Evolutionary conservation across 2,797 vertebrate species (phyloP).

Genomic region (Salarias fasciatus): DNA sequence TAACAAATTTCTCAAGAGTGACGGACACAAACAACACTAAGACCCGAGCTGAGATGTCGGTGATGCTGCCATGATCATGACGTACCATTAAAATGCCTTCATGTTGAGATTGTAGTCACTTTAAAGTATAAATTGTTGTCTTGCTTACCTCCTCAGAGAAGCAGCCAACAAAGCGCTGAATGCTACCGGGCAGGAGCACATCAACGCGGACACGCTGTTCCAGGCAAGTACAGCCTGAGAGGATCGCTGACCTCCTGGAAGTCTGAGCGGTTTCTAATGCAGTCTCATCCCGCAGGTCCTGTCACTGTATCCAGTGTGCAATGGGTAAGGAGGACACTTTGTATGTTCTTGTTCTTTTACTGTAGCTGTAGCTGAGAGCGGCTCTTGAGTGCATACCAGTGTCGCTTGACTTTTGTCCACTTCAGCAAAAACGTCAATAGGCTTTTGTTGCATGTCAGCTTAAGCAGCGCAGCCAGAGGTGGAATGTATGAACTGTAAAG

Average conservation of each 20-base stretch:
- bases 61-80: too few species aligned
- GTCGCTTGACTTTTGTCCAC: constrained; percentile 31
- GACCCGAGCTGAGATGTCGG: too few species aligned
- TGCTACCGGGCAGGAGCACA: constrained; percentile 86
- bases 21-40: too few species aligned
- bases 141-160: constrained; percentile 77
- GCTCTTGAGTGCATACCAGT: constrained; percentile 16
- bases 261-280: constrained; percentile 11
- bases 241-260: background rate
- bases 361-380: background rate
- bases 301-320: constrained; percentile 77
- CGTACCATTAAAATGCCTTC: too few species aligned
- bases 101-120: too few species aligned
- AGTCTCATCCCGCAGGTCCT: constrained; percentile 70
- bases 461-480: constrained; percentile 7
- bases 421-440: constrained; percentile 29
- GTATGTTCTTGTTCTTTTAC: constrained; percentile 5
- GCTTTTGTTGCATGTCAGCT: constrained; percentile 32
- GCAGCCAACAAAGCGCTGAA: constrained; percentile 89
- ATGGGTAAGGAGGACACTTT: constrained; percentile 69
- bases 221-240: constrained; percentile 77
- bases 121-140: too few species aligned
- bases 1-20: too few species aligned
- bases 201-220: constrained; percentile 86
- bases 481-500: background rate